Conservation (phyloP, 2,113 vertebrate genomes). For the Thunnus maccoyii region DNA sequence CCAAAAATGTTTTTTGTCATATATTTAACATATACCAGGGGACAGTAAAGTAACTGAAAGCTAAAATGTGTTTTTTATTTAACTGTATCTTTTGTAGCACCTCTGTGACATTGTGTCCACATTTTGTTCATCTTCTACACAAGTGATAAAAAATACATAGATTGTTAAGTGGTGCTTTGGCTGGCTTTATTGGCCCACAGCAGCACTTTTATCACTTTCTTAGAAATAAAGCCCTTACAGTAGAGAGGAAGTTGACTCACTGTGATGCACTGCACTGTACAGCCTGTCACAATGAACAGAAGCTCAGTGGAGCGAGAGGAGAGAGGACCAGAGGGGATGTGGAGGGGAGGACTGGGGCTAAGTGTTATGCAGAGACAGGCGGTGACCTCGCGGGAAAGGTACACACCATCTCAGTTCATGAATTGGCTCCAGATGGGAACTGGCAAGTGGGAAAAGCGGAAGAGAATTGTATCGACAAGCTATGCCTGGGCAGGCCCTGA, state of each 20-base stretch:
- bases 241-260: slow-evolving; percentile 46
- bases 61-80: no score
- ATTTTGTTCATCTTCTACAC: slow-evolving; percentile 16
- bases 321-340: slow-evolving; percentile 56
- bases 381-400: slow-evolving; percentile 81
- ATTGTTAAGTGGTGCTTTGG: slow-evolving; percentile 10
- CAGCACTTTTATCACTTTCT: slow-evolving; percentile 26
- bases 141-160: background rate
- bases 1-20: no score
- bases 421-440: slow-evolving; percentile 88
- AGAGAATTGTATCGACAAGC: slow-evolving; percentile 89
- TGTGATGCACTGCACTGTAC: slow-evolving; percentile 61
- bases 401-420: slow-evolving; percentile 84
- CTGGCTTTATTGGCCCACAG: background rate
- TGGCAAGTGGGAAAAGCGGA: slow-evolving; percentile 88
- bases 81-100: no score
- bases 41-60: no score
- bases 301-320: slow-evolving; percentile 66
- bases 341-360: slow-evolving; percentile 52
- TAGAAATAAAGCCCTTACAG: slow-evolving; percentile 43
- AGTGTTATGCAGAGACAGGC: slow-evolving; percentile 71
- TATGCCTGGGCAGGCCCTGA: slow-evolving; percentile 80
- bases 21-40: no score
- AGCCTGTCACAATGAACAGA: slow-evolving; percentile 61
- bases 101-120: background rate